phyloP scores from a whole-genome alignment of 2,888 invertebrate species.

The Athetis lepigone region DNA sequence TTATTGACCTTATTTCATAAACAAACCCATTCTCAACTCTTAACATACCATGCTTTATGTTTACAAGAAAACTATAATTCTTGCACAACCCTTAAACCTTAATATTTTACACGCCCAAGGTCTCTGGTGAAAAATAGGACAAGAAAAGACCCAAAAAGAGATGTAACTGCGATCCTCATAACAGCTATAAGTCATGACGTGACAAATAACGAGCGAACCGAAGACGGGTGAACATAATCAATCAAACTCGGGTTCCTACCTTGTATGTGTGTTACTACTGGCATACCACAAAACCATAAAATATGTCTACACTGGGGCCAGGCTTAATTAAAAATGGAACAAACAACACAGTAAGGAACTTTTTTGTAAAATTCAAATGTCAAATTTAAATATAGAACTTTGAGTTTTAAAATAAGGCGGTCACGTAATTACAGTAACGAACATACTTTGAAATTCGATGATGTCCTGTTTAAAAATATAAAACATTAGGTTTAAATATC shows the following conservation, averaged over 20 bases:
- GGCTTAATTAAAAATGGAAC: no score
- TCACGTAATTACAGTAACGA: no score
- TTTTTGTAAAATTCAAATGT: no score
- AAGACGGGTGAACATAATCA: conserved; percentile 38
- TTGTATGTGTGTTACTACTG: conserved; percentile 11
- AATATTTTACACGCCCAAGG: conserved; percentile 28
- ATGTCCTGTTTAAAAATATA: no score
- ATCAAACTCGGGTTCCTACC: conserved; percentile 33
- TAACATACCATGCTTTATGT: neutral
- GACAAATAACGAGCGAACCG: conserved; percentile 43
- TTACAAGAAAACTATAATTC: neutral
- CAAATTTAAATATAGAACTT: no score
- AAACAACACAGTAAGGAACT: no score
- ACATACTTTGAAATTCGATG: no score
- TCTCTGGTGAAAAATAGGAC: conserved; percentile 38
- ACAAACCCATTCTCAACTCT: no score
- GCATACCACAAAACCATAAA: neutral
- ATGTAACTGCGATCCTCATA: conserved; percentile 45
- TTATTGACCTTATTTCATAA: neutral
- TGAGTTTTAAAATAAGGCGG: no score
- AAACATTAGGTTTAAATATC: no score
- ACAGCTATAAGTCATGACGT: conserved; percentile 50
- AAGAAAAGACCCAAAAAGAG: conserved; percentile 36
- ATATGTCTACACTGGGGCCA: neutral
- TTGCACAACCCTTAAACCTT: conserved; percentile 14